These are phyloP conservation scores for Telenomus remus DNA, from an alignment of 1,140 invertebrate species.

Conservation along the genomic window DNA sequence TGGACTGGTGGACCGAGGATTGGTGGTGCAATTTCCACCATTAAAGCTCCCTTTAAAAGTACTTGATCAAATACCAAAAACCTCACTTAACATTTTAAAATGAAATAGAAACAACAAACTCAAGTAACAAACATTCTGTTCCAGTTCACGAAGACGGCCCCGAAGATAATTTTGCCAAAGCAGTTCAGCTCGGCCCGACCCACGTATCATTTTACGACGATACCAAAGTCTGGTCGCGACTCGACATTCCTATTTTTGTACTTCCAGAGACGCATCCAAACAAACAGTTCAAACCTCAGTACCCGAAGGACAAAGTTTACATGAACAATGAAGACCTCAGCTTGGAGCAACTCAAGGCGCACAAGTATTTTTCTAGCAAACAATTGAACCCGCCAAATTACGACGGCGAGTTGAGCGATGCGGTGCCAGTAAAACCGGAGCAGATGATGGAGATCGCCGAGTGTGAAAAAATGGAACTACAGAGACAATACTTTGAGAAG, in stretches of 20 bases:
- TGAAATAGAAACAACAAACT: too few species aligned
- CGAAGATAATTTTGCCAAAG: conserved; percentile 63
- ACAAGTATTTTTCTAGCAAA: conserved; percentile 57
- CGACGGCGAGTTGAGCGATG: background rate
- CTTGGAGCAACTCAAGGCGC: conserved; percentile 81
- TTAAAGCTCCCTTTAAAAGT: conserved; percentile 73
- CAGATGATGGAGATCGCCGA: conserved; percentile 41
- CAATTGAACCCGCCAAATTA: background rate
- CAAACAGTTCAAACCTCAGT: conserved; percentile 75
- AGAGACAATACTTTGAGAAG: conserved; percentile 62
- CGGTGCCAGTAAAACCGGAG: conserved; percentile 27
- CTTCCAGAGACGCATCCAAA: conserved; percentile 78
- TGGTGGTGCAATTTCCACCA: conserved; percentile 63
- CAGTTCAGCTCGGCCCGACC: conserved; percentile 67
- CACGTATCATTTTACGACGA: conserved; percentile 68
- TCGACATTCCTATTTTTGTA: conserved; percentile 77
- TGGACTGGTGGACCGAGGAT: conserved; percentile 76
- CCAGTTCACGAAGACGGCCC: conserved; percentile 79
- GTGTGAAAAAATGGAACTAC: conserved; percentile 49
- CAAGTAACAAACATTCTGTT: too few species aligned
- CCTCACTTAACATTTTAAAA: too few species aligned
- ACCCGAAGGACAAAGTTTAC: conserved; percentile 78
- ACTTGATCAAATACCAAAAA: conserved; percentile 35
- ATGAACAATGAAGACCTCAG: conserved; percentile 79
- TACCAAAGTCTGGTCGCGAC: conserved; percentile 76